Conservation (phyloP, 2,797 vertebrate species). For the Anguilla obscura region DNA sequence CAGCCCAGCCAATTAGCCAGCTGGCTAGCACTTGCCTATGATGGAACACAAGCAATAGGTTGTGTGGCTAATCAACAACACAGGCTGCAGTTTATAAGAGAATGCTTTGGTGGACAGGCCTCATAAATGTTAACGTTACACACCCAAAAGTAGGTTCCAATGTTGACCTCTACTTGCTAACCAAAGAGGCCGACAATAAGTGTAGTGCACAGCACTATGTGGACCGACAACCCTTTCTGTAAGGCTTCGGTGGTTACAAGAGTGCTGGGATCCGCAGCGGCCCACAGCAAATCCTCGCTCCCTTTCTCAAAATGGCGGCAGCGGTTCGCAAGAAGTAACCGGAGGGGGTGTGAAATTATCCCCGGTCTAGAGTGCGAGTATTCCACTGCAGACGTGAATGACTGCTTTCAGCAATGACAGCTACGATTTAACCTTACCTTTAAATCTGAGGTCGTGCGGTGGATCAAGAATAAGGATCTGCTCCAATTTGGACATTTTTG, state of each 20-base stretch:
- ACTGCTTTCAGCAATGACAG: not conserved
- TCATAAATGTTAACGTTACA: not conserved
- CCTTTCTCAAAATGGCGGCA: conserved; percentile 53
- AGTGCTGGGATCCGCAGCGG: not conserved
- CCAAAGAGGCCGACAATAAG: not conserved
- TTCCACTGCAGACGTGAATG: conserved; percentile 15
- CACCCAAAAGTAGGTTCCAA: not conserved
- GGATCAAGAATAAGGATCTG: conserved; percentile 78
- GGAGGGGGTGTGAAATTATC: conserved; percentile 31
- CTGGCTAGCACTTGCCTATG: not conserved
- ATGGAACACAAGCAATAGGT: not conserved
- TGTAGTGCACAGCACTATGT: not conserved
- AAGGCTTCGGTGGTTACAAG: conserved; percentile 3
- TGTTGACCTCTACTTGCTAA: not conserved
- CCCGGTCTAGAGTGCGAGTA: conserved; percentile 28
- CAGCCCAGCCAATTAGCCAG: not conserved
- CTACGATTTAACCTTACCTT: conserved; percentile 67
- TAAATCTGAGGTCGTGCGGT: conserved; percentile 83
- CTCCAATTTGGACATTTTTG: conserved; percentile 74
- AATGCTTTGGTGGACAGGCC: conserved; percentile 14
- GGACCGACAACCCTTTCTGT: conserved; percentile 37
- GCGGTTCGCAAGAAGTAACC: conserved; percentile 35
- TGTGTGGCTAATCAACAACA: not conserved
- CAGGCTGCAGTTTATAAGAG: not conserved
- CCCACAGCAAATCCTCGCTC: conserved; percentile 22